Conservation (phyloP, 2,113 vertebrate species). For the Microcebus tavaratra region DNA sequence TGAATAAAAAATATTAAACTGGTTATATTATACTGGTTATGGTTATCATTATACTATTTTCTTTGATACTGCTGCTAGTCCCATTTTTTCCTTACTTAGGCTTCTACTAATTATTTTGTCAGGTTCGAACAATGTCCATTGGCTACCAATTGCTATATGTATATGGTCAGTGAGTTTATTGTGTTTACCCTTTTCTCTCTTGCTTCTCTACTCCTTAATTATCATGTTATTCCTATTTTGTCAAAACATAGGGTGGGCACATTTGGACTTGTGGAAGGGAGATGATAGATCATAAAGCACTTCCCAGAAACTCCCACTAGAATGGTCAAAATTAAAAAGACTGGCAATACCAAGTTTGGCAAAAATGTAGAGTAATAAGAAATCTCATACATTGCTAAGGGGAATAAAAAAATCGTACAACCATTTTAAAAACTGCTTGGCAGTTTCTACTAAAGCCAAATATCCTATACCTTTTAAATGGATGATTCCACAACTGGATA, state of each 20-base stretch:
- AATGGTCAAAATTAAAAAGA: neutral
- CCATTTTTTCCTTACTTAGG: neutral
- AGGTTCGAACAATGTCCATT: neutral
- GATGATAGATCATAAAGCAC: neutral
- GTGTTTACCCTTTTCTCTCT: neutral
- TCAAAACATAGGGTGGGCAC: neutral
- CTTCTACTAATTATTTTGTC: neutral
- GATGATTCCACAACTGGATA: neutral
- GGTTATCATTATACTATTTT: neutral
- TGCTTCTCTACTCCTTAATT: neutral
- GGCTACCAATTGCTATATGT: neutral
- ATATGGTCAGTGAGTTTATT: neutral
- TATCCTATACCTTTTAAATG: neutral
- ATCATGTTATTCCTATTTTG: neutral
- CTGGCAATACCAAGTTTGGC: neutral
- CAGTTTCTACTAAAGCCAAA: neutral
- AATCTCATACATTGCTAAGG: neutral
- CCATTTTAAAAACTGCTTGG: neutral
- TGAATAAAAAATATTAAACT: too few species aligned
- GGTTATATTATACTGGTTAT: too few species aligned
- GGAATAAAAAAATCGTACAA: neutral
- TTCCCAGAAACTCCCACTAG: neutral
- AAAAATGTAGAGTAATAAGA: neutral
- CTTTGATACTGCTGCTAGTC: neutral
- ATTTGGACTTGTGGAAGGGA: neutral